phyloP scores from a whole-genome alignment of 1,140 invertebrate genomes.

The Brachystomella parvula region DNA sequence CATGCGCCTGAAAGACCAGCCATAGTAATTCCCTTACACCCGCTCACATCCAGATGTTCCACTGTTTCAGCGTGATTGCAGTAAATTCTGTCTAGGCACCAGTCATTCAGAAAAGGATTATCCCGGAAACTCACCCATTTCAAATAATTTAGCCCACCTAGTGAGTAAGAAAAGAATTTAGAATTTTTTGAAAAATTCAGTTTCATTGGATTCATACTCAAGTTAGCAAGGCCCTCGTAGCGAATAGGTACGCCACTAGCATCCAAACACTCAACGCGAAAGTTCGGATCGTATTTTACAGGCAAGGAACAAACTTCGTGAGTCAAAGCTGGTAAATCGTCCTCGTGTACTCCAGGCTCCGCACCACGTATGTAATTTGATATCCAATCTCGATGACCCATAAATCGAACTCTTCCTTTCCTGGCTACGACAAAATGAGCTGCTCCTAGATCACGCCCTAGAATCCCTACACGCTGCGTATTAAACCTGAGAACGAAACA shows the following conservation, averaged over 20 bases:
- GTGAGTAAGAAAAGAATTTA: slow-evolving; percentile 35
- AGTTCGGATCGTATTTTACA: slow-evolving; percentile 45
- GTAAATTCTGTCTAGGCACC: slow-evolving; percentile 60
- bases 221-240: slow-evolving; percentile 63
- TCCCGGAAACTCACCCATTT: slow-evolving; percentile 58
- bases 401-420: slow-evolving; percentile 61
- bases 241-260: slow-evolving; percentile 50
- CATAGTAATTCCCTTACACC: slow-evolving; percentile 56
- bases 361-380: slow-evolving; percentile 40
- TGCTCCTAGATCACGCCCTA: slow-evolving; percentile 62
- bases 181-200: slow-evolving; percentile 10
- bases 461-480: slow-evolving; percentile 42
- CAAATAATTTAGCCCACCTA: slow-evolving; percentile 49
- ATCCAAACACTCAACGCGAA: slow-evolving; percentile 60
- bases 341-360: slow-evolving; percentile 38
- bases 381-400: slow-evolving; percentile 46
- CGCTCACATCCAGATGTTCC: slow-evolving; percentile 64
- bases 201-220: slow-evolving; percentile 44
- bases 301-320: slow-evolving; percentile 26
- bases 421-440: slow-evolving; percentile 62
- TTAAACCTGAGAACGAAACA: slow-evolving; percentile 44
- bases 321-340: slow-evolving; percentile 49
- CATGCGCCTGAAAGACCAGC: slow-evolving; percentile 58
- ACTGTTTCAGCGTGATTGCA: slow-evolving; percentile 52
- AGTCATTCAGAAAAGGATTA: slow-evolving; percentile 62